Base-by-base conservation (phyloP, 2,113 vertebrate genomes). In the Dendrocopos noguchii region DNA sequence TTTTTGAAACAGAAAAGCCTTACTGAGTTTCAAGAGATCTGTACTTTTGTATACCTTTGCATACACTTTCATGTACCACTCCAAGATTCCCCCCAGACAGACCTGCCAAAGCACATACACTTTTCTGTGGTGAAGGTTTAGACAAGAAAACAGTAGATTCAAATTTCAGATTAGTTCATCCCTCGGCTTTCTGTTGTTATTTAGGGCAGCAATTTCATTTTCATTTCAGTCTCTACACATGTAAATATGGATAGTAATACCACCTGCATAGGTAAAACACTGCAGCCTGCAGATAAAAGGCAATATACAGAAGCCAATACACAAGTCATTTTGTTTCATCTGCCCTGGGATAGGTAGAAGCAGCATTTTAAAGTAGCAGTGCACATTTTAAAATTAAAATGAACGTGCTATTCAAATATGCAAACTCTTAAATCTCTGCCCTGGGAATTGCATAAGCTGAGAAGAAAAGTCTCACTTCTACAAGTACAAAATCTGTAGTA, bases 51-150 rank as follows among this genome's bases (percentile, higher is more conserved):
- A 59, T 27, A 71, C 7, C 36, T 33, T 39, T 88, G 39, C n/a
- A 84, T 66, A 55, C 9, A 36, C 9, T 79, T 91, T 36, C 24
- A 31, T 27, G 39, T 3, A 72, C 15, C 29, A 29, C 36, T 36
- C 39, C 65, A 78, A 67, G 34, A 87, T 39, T n/a, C 9, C 11
- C 47, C 66, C 46, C 15, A 66, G 52, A 66, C 22, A n/a, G 12
- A 64, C 12, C 57, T 60, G 55, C 3, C 44, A 67, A 91, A 95
- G 57, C 10, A 28, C 0, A 0, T 8, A 55, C 11, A 9, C 12
- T 19, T 65, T 67, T 21, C 50, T 56, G 6, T 9, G 15, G 42
- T 55, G 27, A 94, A 34, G 39, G 3, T 63, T 67, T 29, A 50
- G 36, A 42, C 34, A 86, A 77, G 39, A 36, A 46, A 80, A 15